These are phyloP conservation scores for Zaprionus gabonicus DNA, from an alignment of 1,140 invertebrate species.

Conservation along the genomic window DNA sequence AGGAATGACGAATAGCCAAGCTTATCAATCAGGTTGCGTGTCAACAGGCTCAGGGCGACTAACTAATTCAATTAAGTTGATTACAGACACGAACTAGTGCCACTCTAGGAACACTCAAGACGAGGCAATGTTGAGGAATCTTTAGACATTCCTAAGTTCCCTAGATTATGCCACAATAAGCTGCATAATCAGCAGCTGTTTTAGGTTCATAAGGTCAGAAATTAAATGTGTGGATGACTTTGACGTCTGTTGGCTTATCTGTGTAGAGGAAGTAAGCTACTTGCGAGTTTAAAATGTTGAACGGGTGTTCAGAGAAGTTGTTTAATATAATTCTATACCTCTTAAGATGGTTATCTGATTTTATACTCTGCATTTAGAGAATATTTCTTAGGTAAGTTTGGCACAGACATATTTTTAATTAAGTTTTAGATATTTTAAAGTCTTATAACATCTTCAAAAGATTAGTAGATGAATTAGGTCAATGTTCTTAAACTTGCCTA, in stretches of 20 bases:
- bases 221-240: not conserved
- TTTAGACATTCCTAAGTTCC: not conserved
- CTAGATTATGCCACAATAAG: not conserved
- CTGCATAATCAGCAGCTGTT: not conserved
- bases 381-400: no score
- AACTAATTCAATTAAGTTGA: conserved; percentile 11
- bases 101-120: not conserved
- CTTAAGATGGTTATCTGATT: no score
- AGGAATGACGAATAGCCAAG: conserved; percentile 11
- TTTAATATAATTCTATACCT: no score
- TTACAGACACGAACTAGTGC: not conserved
- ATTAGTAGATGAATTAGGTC: no score
- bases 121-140: not conserved
- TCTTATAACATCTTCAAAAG: no score
- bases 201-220: not conserved
- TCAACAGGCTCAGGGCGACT: not conserved
- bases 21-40: conserved; percentile 7
- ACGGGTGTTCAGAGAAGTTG: no score
- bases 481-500: no score
- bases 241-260: conserved; percentile 1
- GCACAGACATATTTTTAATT: no score
- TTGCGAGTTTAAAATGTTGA: no score
- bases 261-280: not conserved
- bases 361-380: no score
- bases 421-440: no score